Evolutionary conservation across 2,888 invertebrate species (phyloP), one percentile per base, ranked within the genome.

Genomic region (Heteromyza rotundicornis): DNA sequence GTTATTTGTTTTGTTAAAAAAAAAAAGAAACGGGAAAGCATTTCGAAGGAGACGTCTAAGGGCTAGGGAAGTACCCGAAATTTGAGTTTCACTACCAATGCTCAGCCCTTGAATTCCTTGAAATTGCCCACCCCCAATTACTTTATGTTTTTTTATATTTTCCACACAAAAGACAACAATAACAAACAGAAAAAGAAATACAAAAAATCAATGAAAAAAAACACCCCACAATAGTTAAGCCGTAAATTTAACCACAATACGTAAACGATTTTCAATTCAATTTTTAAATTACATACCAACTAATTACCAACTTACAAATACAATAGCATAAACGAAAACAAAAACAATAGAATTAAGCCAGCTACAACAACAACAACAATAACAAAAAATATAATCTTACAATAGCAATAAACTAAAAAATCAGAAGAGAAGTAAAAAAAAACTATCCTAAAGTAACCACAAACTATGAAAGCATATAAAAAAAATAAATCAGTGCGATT

Each of bases 271-370:
- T 23, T 59, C 49, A 27, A 49, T 55, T n/a, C n/a, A n/a, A n/a
- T 52, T 56, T 20, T 19, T 62, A 40, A 49, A 60, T 54, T 44
- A 49, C n/a, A 57, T 19, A 51, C 22, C 24, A n/a, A 52, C 19
- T 35, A 35, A 53, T 53, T 27, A 17, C 16, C 53, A 53, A 53
- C 20, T 60, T 36, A 66, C 54, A 57, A 16, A 60, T n/a, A 60
- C 53, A 57, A 60, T 44, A 40, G 22, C 36, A n/a, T 55, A 22
- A 19, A 50, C 24, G n/a, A n/a, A n/a, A n/a, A 60, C 24, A 62
- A 49, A 59, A 49, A 63, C 36, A 63, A 51, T 68, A 63, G 60
- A 59, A 54, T 36, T 17, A 64, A 36, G 36, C 50, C 24, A 50
- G 40, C n/a, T 27, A 59, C 23, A 52, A 44, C 36, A 59, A 40